Percentiles rank a stretch among this genome's conserved stretches.
These are phyloP conservation scores for Pachyrhynchus sulphureomaculatus DNA, from an alignment of 1,140 invertebrate genomes.

Conservation along the genomic window DNA sequence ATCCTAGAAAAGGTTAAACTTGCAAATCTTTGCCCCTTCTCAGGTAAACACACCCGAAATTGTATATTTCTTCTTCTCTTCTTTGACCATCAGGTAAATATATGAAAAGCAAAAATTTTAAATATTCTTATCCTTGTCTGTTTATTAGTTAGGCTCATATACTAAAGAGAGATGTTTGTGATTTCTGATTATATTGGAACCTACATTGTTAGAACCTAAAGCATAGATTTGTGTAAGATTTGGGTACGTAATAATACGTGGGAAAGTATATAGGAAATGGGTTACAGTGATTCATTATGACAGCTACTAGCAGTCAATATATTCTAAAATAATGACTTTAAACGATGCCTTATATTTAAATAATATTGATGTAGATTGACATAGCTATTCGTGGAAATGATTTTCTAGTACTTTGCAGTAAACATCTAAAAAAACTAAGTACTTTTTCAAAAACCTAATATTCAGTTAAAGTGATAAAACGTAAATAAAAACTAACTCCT, in stretches of 20 bases:
- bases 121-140: constrained; percentile 4
- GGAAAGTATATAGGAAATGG: constrained; percentile 15
- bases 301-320: not conserved
- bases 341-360: no score
- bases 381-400: no score
- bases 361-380: no score
- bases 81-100: constrained; percentile 29
- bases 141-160: no score
- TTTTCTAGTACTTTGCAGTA: no score
- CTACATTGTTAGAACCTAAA: constrained; percentile 9
- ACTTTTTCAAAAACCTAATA: no score
- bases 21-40: constrained; percentile 30
- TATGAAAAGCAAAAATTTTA: constrained; percentile 21
- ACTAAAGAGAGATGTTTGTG: constrained; percentile 1
- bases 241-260: constrained; percentile 20
- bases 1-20: constrained; percentile 32
- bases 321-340: no score
- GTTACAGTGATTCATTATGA: not conserved
- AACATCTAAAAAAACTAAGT: no score
- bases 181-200: constrained; percentile 13
- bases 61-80: constrained; percentile 11
- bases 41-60: constrained; percentile 25
- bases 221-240: constrained; percentile 17
- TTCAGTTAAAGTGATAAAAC: no score
- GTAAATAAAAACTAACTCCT: no score